Evolutionary conservation across 2,888 invertebrate species (phyloP).

Genomic region (Vesta saturnalis): DNA sequence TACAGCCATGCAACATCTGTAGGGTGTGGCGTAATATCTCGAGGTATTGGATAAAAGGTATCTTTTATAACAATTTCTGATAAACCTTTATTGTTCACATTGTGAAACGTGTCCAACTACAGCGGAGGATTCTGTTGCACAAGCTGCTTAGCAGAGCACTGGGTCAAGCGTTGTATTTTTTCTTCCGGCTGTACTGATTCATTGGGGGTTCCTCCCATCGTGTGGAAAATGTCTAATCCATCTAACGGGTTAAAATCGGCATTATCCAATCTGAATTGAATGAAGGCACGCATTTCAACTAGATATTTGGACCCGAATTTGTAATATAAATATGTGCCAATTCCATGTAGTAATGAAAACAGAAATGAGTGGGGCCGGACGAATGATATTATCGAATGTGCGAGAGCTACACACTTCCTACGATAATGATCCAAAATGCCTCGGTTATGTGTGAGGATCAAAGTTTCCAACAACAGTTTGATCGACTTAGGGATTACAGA

Average conservation of each 20-base stretch:
- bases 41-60: neutral
- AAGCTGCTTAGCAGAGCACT: conserved; percentile 2
- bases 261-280: neutral
- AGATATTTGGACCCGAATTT: neutral
- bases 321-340: conserved; percentile 4
- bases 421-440: neutral
- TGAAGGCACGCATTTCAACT: neutral
- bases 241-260: neutral
- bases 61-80: neutral
- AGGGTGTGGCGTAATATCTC: neutral
- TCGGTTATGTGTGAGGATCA: conserved; percentile 13
- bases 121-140: neutral
- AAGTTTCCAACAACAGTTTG: conserved; percentile 9
- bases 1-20: conserved; percentile 11
- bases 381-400: conserved; percentile 13
- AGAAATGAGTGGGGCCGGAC: conserved; percentile 4
- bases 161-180: neutral
- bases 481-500: conserved; percentile 23
- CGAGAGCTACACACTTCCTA: conserved; percentile 10
- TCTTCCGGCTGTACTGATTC: neutral
- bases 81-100: too few relatives aligned
- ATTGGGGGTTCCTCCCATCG: neutral
- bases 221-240: neutral
- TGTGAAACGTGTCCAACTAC: too few relatives aligned
- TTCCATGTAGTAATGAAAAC: conserved; percentile 9